Evolutionary conservation across 1,140 invertebrate species (phyloP), one percentile per base, ranked within the genome.

Genomic region (Leptinotarsa defecta): DNA sequence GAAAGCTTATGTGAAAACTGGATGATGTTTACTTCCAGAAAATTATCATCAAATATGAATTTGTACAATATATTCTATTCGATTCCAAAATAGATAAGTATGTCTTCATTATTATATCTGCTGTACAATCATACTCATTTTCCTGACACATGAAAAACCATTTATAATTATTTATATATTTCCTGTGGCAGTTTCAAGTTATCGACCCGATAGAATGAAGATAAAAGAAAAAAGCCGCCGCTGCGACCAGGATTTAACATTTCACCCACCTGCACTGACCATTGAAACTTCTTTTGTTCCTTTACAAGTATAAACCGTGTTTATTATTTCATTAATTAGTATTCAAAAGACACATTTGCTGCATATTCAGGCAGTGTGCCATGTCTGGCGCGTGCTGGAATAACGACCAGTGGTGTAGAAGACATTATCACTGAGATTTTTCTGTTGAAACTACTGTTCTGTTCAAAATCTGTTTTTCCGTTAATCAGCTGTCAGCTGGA

Each of bases 341-440:
- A 70, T 70, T 48, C 68, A 70, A 72, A 68, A 74, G 69, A 49
- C 48, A 70, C 68, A 49, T 70, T 70, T 70, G 68, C 68, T 49
- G 68, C 68, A 75, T 79, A 79, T 79, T 81, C 80, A 80, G 73
- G 74, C 77, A 75, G 77, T 81, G 80, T 79, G 71, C 79, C 74
- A 77, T 78, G 80, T 79, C 78, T 81, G 78, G 78, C 80, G 74
- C 80, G 80, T 81, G 80, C 80, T 81, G 34, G 74, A 75, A 76
- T 70, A 78, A 73, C 15, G 27, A 70, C 22, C 34, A 48, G 68
- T 70, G 68, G 72, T 65, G 74, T 43, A 69, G 74, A 22, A 22
- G 63, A 27, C 3, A 65, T 34, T 11, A 34, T 34, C 34, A 34
- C 34, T 2, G 34, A 34, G 6, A 34, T 27, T 11, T 34, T 34